Evolutionary conservation across 2,888 invertebrate species (phyloP).

Genomic region (Tiliacea citrago): DNA sequence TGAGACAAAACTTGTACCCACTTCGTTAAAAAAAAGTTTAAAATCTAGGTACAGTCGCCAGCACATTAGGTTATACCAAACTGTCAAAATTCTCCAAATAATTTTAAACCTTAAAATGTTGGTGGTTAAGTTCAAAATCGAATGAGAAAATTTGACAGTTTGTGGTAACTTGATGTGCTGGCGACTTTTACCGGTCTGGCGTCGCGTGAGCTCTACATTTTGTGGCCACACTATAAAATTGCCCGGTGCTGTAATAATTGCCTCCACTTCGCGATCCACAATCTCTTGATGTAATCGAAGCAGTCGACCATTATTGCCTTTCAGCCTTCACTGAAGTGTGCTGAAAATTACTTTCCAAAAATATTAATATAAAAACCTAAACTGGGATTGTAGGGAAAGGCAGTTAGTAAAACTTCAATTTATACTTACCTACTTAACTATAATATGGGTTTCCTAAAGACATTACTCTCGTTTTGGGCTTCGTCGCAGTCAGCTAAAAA

Average conservation of each 20-base stretch:
- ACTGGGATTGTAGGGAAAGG: neutral
- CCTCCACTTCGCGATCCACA: constrained; percentile 28
- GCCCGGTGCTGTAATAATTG: constrained; percentile 15
- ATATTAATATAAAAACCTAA: neutral
- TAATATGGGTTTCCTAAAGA: neutral
- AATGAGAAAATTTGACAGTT: no score
- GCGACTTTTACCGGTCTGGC: neutral
- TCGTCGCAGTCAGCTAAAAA: neutral
- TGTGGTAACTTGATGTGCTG: neutral
- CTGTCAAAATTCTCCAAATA: no score
- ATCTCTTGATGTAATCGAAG: constrained; percentile 44
- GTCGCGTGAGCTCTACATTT: constrained; percentile 51
- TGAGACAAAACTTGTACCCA: neutral
- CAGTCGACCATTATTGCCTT: constrained; percentile 19
- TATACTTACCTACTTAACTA: neutral
- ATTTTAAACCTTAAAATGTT: no score
- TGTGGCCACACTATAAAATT: constrained; percentile 9
- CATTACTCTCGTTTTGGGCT: neutral
- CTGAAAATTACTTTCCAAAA: constrained; percentile 19
- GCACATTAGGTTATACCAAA: no score
- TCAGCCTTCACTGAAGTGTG: constrained; percentile 29
- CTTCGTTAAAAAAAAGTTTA: neutral
- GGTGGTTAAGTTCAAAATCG: no score
- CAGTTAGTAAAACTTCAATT: neutral
- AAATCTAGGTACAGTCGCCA: neutral